phyloP scores from a whole-genome alignment of 2,888 invertebrate species.

The Xestia sexstrigata region DNA sequence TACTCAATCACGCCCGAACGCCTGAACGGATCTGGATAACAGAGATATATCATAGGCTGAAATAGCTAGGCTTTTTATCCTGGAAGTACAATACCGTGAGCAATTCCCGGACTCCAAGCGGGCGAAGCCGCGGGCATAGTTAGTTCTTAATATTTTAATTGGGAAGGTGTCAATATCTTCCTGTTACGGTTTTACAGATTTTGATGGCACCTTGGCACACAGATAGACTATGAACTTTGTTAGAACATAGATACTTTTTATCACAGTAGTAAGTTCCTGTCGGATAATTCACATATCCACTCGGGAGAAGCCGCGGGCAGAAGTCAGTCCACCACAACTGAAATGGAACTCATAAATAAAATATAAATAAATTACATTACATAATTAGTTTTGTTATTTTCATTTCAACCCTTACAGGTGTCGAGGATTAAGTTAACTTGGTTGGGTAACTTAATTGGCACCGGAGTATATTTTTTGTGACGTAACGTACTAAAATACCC shows the following conservation, averaged over 20 bases:
- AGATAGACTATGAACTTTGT: neutral
- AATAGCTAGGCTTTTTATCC: no score
- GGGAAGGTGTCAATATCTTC: neutral
- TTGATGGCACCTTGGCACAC: neutral
- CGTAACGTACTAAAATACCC: neutral
- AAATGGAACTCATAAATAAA: neutral
- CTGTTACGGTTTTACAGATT: neutral
- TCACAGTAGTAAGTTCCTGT: neutral
- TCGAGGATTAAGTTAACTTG: neutral
- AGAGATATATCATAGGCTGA: no score
- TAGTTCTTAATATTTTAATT: neutral
- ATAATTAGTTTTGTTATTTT: neutral
- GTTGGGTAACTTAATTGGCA: neutral
- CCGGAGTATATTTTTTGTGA: conserved; percentile 2
- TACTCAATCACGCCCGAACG: no score
- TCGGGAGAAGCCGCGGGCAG: neutral
- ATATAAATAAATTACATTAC: neutral
- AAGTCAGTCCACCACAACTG: neutral
- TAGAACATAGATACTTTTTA: neutral
- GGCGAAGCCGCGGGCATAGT: no score
- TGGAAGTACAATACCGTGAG: no score
- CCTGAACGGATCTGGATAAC: no score
- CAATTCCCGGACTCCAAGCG: no score
- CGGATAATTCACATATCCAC: neutral
- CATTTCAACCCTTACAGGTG: neutral